Conservation (phyloP, 2,113 vertebrate species). For the Hoplias malabaricus region DNA sequence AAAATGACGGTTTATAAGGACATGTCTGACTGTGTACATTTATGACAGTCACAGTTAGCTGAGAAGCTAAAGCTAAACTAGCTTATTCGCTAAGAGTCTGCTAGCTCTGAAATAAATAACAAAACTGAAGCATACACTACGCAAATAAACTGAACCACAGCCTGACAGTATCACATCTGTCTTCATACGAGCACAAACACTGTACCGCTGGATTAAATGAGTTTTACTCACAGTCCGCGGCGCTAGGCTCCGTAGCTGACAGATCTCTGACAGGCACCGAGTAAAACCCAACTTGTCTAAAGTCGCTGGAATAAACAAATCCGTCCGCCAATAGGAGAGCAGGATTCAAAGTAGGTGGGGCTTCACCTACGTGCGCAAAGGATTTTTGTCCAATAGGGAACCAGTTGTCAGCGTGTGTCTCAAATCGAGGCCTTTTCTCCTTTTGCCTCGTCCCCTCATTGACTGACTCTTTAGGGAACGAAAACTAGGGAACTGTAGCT, state of each 20-base stretch:
- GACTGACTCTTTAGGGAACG: too few species aligned
- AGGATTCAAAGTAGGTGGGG: not conserved
- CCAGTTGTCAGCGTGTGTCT: not conserved
- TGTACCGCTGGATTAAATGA: not conserved
- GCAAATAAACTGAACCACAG: not conserved
- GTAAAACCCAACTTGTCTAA: slow-evolving; percentile 41
- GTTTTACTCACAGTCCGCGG: slow-evolving; percentile 23
- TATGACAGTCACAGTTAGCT: not conserved
- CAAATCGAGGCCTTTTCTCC: too few species aligned
- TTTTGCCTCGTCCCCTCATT: too few species aligned
- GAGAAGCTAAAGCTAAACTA: not conserved
- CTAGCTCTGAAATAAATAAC: slow-evolving; percentile 31
- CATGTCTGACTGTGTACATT: too few species aligned
- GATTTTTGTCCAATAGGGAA: too few species aligned
- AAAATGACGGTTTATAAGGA: too few species aligned
- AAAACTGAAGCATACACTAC: not conserved
- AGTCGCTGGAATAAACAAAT: slow-evolving; percentile 34
- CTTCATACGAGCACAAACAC: not conserved
- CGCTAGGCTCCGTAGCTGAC: slow-evolving; percentile 14
- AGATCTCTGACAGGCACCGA: slow-evolving; percentile 41
- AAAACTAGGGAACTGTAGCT: too few species aligned
- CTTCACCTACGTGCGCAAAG: too few species aligned
- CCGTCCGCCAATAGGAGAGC: slow-evolving; percentile 23
- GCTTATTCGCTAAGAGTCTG: slow-evolving; percentile 25
- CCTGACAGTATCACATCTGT: not conserved